Percentiles rank a stretch among this genome's conserved stretches.
These are phyloP conservation scores for Channa striata DNA, from an alignment of 2,797 vertebrate genomes.

Conservation along the genomic window DNA sequence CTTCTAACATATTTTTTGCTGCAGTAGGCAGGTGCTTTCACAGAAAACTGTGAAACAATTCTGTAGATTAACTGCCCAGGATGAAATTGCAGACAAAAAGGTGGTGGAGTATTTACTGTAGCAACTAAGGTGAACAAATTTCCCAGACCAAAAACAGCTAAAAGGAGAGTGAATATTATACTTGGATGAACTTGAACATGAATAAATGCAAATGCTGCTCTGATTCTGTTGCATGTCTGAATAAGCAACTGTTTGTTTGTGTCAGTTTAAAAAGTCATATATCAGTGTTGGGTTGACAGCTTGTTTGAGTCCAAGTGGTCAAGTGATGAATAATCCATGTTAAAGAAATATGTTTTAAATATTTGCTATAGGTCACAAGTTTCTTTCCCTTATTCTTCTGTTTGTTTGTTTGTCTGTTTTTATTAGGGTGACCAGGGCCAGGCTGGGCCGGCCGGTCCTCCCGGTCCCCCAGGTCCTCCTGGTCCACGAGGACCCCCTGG, in stretches of 20 bases:
- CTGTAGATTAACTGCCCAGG: too few relatives aligned
- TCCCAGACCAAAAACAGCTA: background rate
- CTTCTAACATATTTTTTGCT: background rate
- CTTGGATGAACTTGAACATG: background rate
- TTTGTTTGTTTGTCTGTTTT: constrained; percentile 15
- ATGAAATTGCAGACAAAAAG: background rate
- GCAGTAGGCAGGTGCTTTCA: background rate
- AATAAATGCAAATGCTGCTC: background rate
- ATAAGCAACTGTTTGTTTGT: background rate
- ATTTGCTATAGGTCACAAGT: background rate
- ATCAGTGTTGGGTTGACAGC: too few relatives aligned
- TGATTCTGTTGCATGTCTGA: background rate
- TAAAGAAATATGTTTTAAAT: background rate
- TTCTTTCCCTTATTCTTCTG: background rate
- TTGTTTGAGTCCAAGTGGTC: background rate
- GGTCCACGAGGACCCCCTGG: constrained; percentile 93
- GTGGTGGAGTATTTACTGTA: background rate
- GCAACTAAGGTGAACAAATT: background rate
- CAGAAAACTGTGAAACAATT: too few relatives aligned
- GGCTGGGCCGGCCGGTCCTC: constrained; percentile 90
- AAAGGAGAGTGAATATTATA: background rate
- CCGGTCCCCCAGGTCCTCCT: constrained; percentile 91
- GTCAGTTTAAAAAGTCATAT: too few relatives aligned
- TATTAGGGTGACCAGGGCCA: constrained; percentile 93
- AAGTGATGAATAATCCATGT: background rate